Conservation (phyloP, 2,113 vertebrate genomes). For the Urocitellus parryii region DNA sequence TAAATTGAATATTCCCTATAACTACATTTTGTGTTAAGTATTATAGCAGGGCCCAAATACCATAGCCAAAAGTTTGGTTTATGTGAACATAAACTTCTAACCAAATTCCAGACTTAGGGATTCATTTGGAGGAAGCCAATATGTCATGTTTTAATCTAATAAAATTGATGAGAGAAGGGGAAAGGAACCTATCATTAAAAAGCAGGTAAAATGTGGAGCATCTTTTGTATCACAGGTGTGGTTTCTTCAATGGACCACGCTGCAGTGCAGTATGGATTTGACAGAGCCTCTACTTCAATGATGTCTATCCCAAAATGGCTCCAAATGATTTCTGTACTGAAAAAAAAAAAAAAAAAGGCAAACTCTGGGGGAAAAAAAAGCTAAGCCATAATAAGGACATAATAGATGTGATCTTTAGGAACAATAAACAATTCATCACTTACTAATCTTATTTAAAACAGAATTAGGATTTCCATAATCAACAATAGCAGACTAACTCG, state of each 20-base stretch:
- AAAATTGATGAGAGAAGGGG: no score
- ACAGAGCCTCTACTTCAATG: slow-evolving; percentile 87
- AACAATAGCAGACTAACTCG: background rate
- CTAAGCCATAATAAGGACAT: background rate
- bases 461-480: background rate
- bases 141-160: no score
- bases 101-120: no score
- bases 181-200: slow-evolving; percentile 55
- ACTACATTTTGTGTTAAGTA: no score
- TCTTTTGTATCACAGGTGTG: slow-evolving; percentile 84
- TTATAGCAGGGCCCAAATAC: no score
- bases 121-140: no score
- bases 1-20: no score
- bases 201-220: slow-evolving; percentile 86
- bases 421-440: background rate
- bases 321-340: slow-evolving; percentile 96
- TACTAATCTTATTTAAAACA: slow-evolving; percentile 8
- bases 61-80: no score
- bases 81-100: no score
- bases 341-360: slow-evolving; percentile 92
- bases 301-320: slow-evolving; percentile 86
- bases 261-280: slow-evolving; percentile 92
- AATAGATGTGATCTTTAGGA: background rate
- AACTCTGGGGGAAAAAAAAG: slow-evolving; percentile 84
- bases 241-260: slow-evolving; percentile 91